phyloP scores from a whole-genome alignment of 2,888 invertebrate genomes.

The Embidobia sp. region DNA sequence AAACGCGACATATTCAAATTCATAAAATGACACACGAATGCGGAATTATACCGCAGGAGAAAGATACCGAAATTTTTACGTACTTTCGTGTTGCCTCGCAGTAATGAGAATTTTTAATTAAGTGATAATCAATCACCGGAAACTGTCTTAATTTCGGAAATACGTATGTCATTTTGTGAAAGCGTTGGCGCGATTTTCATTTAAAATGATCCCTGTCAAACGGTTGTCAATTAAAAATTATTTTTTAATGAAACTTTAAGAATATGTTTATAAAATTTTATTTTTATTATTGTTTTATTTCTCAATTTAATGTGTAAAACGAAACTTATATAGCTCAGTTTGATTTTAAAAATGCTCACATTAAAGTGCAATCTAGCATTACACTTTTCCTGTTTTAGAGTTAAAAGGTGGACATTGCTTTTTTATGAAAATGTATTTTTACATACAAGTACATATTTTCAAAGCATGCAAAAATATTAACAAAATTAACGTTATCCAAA shows the following conservation, averaged over 20 bases:
- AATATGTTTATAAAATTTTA: too few relatives aligned
- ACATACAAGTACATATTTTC: too few relatives aligned
- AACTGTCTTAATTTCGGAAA: too few relatives aligned
- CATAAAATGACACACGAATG: constrained; percentile 14
- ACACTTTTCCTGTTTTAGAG: neutral
- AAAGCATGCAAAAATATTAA: too few relatives aligned
- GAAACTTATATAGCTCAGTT: neutral
- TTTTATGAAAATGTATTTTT: too few relatives aligned
- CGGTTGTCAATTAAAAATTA: too few relatives aligned
- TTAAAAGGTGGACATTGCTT: neutral
- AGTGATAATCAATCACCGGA: neutral
- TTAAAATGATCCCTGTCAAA: too few relatives aligned
- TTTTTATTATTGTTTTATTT: constrained; percentile 2
- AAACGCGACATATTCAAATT: constrained; percentile 11
- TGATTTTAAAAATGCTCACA: neutral
- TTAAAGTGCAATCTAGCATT: neutral
- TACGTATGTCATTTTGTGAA: too few relatives aligned
- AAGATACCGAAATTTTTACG: neutral
- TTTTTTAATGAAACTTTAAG: too few relatives aligned
- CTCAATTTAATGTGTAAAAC: neutral
- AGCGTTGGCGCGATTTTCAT: too few relatives aligned
- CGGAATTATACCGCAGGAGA: constrained; percentile 3
- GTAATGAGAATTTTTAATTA: constrained; percentile 11
- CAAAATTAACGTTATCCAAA: too few relatives aligned
- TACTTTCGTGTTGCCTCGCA: neutral